phyloP scores from a whole-genome alignment of 2,888 invertebrate genomes.

The Orthosia gracilis region DNA sequence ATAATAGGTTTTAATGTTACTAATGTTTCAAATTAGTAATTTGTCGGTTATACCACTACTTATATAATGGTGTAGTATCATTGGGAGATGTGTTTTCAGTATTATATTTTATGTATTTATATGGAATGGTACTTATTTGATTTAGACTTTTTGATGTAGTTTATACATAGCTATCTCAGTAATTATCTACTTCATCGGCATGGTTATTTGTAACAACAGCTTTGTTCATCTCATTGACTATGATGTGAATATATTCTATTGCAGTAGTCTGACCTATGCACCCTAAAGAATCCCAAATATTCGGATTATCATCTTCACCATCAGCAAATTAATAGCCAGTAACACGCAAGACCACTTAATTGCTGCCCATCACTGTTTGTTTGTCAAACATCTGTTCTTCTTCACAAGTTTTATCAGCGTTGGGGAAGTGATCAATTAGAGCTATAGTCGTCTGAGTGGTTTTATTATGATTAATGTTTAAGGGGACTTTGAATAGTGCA shows the following conservation, averaged over 20 bases:
- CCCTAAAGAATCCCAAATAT: neutral
- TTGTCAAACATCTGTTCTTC: constrained; percentile 73
- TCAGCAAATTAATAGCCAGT: constrained; percentile 26
- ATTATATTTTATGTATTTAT: no score
- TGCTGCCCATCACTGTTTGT: constrained; percentile 70
- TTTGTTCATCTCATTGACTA: neutral
- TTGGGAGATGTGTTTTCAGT: neutral
- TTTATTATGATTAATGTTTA: constrained; percentile 30
- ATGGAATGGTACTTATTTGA: no score
- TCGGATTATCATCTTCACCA: constrained; percentile 17
- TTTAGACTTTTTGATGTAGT: no score
- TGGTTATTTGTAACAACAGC: no score
- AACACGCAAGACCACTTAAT: constrained; percentile 70
- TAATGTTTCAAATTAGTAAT: neutral
- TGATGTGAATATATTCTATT: neutral
- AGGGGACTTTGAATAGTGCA: neutral
- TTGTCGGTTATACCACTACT: neutral
- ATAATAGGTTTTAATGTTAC: constrained; percentile 7
- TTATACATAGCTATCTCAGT: no score
- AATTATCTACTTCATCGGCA: no score
- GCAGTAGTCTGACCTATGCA: neutral
- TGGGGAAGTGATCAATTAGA: constrained; percentile 60
- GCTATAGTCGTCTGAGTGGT: constrained; percentile 15
- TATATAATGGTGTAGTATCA: neutral
- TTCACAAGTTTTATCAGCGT: constrained; percentile 66